Evolutionary conservation across 2,888 invertebrate genomes (phyloP).

Genomic region (Resseliella maxima): DNA sequence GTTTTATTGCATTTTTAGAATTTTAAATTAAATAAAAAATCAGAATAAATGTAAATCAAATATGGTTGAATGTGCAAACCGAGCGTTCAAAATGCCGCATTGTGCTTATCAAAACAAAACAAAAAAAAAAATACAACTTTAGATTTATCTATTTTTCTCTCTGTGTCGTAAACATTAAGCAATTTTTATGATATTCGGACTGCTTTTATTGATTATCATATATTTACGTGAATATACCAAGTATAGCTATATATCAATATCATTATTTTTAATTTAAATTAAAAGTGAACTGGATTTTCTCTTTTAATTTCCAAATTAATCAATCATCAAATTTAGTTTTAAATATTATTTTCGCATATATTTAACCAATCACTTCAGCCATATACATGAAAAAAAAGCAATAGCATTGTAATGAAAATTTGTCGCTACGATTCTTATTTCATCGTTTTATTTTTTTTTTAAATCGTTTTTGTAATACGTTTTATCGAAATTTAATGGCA

Average conservation of each 20-base stretch:
- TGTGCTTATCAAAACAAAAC: conserved; percentile 35
- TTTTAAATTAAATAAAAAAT: neutral
- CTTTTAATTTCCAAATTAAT: neutral
- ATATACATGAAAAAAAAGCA: neutral
- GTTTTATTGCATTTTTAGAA: neutral
- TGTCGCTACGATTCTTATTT: neutral
- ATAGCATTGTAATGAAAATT: neutral
- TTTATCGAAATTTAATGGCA: neutral
- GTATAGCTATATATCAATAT: neutral
- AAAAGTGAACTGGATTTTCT: neutral
- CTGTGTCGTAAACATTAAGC: neutral
- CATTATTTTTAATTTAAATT: neutral
- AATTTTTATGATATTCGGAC: conserved; percentile 14
- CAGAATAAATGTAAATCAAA: neutral
- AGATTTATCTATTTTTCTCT: neutral
- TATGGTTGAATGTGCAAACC: neutral
- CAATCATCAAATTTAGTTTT: neutral
- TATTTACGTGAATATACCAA: conserved; percentile 29
- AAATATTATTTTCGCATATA: no score
- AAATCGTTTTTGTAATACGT: neutral
- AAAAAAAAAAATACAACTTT: neutral
- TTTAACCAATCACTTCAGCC: neutral
- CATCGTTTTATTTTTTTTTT: neutral
- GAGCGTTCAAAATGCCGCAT: neutral
- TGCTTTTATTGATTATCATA: neutral